Evolutionary conservation across 2,888 invertebrate species (phyloP), one percentile per base, ranked within the genome.

Genomic region (Metopia argyrocephala): DNA sequence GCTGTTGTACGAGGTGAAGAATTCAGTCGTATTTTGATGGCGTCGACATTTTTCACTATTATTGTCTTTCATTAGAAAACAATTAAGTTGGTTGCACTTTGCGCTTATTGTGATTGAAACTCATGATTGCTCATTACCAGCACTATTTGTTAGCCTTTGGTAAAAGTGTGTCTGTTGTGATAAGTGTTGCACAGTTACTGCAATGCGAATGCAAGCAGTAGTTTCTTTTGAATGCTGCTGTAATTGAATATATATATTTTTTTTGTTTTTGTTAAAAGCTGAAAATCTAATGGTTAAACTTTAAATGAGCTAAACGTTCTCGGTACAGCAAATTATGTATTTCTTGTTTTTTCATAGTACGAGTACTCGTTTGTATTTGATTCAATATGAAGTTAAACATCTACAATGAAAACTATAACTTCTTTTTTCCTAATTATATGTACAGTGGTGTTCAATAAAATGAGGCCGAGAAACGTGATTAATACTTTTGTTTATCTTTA

Each of bases 51-150:
- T 74, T 74, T n/a, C n/a, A 65, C 82, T 78, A 66, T 81, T 74
- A 80, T 83, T 83, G 76, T 76, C 76, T 76, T 52, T 69, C 80
- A 83, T 83, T 83, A 80, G 83, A 80, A 83, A 83, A 80, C 80
- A 83, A 83, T 83, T 83, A 83, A 83, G 80, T 80, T 80, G 80
- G 78, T 78, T 80, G 83, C 83, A 80, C 83, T 80, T 83, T 82
- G 79, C 76, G 73, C 75, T 76, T 74, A 76, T 79, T 79, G 79
- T 78, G 78, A 82, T 80, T 75, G 75, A 82, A 82, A 71, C 62
- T 78, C 75, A 80, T 79, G 82, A 82, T 79, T 79, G 68, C 28
- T 74, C 57, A 57, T 57, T 59, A 61, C 59, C 52, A 66, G n/a
- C 45, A 18, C 15, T 46, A 12, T 52, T 12, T 57, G 28, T 61